A percentile compares a stretch with the other conserved stretches of the same genome.
Conservation (phyloP, 64 coral and sea anemone species). For the Cladopsammia gracilis region DNA sequence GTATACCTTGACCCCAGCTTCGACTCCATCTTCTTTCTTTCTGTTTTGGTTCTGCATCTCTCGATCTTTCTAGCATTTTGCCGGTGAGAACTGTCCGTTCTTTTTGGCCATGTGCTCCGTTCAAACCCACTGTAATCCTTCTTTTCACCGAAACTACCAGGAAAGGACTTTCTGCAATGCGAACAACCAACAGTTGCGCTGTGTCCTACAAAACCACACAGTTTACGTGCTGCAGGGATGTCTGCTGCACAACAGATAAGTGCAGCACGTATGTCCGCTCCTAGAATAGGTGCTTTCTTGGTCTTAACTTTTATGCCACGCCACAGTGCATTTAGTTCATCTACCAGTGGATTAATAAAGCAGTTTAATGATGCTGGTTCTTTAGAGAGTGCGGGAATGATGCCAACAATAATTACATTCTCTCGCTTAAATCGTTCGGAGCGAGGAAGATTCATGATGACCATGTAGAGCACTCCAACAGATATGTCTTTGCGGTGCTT, state of each 20-base stretch:
- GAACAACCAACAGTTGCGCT: conserved; percentile 40
- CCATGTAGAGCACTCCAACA: conserved; percentile 53
- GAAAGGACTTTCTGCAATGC: conserved; percentile 41
- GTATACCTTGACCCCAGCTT: conserved; percentile 42
- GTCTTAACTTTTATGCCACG: conserved; percentile 22
- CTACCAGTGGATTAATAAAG: conserved; percentile 37
- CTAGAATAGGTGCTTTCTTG: background rate
- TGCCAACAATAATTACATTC: conserved; percentile 57
- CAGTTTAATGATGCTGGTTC: conserved; percentile 34
- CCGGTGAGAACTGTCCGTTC: background rate
- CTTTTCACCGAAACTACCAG: conserved; percentile 64
- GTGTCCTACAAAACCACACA: conserved; percentile 50
- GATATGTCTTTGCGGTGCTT: conserved; percentile 68
- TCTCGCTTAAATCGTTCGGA: conserved; percentile 46
- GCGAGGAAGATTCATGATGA: conserved; percentile 31
- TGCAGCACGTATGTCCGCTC: conserved; percentile 25
- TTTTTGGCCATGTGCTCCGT: background rate
- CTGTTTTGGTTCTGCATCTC: conserved; percentile 1
- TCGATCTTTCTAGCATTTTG: background rate
- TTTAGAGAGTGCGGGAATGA: conserved; percentile 37
- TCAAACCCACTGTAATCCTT: conserved; percentile 84
- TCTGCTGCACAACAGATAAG: conserved; percentile 47
- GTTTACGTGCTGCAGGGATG: conserved; percentile 32
- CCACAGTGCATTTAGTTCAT: conserved; percentile 42
- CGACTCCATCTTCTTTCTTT: background rate